phyloP scores from a whole-genome alignment of 53 echinoderm and acorn worm genomes.

The Holothuria scabra region DNA sequence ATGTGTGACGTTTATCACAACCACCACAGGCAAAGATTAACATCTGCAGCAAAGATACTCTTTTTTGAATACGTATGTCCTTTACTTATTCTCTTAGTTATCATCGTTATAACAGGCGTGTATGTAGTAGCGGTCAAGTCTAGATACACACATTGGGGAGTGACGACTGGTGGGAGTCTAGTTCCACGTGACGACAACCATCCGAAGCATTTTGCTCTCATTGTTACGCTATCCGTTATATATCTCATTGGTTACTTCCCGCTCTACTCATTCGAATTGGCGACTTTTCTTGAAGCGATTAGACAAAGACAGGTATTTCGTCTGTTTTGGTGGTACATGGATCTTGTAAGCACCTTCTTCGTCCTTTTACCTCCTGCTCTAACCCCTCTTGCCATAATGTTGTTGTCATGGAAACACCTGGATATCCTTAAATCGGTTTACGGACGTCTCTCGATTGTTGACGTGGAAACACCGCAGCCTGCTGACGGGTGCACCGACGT shows the following conservation, averaged over 20 bases:
- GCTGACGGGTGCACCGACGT: too few relatives aligned
- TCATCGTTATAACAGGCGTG: not conserved
- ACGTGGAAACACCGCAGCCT: not conserved
- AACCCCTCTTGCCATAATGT: not conserved
- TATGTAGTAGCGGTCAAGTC: not conserved
- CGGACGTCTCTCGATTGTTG: not conserved
- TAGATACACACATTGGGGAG: conserved; percentile 13
- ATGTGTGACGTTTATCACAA: not conserved
- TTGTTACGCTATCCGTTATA: not conserved
- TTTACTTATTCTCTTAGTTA: not conserved
- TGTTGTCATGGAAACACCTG: conserved; percentile 21
- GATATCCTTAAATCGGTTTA: conserved; percentile 9
- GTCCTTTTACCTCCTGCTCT: conserved; percentile 10
- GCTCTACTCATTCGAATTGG: conserved; percentile 16
- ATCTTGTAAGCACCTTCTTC: conserved; percentile 6
- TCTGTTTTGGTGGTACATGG: conserved; percentile 13
- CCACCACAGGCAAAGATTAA: not conserved
- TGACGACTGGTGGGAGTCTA: conserved; percentile 35
- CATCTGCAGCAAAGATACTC: not conserved
- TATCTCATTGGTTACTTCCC: conserved; percentile 27
- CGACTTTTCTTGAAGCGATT: not conserved
- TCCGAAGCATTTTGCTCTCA: conserved; percentile 2
- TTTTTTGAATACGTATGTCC: conserved; percentile 20
- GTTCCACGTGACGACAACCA: conserved; percentile 19
- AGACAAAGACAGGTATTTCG: too few relatives aligned